Percentiles rank a stretch among this genome's conserved stretches.
Conservation (phyloP, 2,113 vertebrate species). For the Psilopsiagon aymara region DNA sequence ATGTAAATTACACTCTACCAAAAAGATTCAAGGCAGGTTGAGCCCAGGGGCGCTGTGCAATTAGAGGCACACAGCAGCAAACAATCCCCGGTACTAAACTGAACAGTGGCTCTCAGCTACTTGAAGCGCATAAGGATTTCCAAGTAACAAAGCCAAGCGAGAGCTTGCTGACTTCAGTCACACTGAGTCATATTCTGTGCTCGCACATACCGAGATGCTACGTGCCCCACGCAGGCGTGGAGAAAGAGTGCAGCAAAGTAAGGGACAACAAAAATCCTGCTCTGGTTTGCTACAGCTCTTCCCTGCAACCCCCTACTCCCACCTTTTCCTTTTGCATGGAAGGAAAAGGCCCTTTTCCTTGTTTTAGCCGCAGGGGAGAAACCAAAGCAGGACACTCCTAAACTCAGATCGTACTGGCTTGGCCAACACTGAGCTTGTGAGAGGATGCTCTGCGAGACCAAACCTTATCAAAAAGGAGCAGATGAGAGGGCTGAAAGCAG, state of each 20-base stretch:
- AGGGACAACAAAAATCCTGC: neutral
- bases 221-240: neutral
- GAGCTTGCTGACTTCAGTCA: neutral
- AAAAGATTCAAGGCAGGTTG: neutral
- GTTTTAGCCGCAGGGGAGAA: accelerated
- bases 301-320: neutral
- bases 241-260: neutral
- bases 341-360: neutral
- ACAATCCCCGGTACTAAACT: neutral
- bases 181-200: neutral
- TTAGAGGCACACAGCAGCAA: neutral
- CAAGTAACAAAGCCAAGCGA: accelerated
- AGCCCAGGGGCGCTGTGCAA: neutral
- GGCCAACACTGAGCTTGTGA: accelerated
- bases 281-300: neutral
- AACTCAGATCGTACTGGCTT: neutral
- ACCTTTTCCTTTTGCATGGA: neutral
- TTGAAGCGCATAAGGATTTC: neutral
- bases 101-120: neutral
- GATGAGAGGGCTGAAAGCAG: neutral
- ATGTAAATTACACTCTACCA: neutral
- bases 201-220: neutral
- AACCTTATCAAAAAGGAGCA: neutral
- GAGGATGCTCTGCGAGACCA: neutral
- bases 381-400: neutral